Base-by-base conservation (phyloP, 2,113 vertebrate species). In the Rhizomys pruinosus region DNA sequence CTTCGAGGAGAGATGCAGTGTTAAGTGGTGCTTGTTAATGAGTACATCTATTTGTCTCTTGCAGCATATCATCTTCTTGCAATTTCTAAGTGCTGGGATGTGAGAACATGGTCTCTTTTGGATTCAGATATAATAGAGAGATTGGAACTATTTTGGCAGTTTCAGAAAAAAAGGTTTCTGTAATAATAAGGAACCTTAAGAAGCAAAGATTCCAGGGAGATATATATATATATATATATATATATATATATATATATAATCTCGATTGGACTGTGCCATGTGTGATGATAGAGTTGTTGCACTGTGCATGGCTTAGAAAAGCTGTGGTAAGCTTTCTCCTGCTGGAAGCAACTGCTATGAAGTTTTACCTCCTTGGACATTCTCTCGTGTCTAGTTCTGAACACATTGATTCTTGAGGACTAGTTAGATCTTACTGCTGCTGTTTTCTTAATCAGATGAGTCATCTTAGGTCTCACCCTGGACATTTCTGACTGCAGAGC, bases 151-250 rank as follows among this genome's bases (percentile, higher is more conserved):
- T 87, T 93, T 90, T 84, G 64, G 55, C 25, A 87, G 20, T 81
- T 93, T 89, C 84, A 64, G 59, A 12, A 78, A 89, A 79, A 86
- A 84, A 85, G 19, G 5, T 81, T 82, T 90, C 52, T 91, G 66
- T 80, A 68, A 64, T 74, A 55, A 39, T 72, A 79, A 80, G 79
- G 57, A 93, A 63, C 87, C 47, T 93, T 87, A 81, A 81, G 44
- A 72, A 55, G 42, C 64, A 93, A 11, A 85, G 77, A 80, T 57
- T 42, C 68, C 63, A 32, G 66, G 71, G 76, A n/a, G 80, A 52
- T 68, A 34, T 87, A n/a, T n/a, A n/a, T n/a, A n/a, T n/a, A n/a
- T n/a, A n/a, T n/a, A n/a, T n/a, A n/a, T n/a, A n/a, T n/a, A n/a
- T n/a, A n/a, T n/a, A n/a, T n/a, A n/a, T n/a, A n/a, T n/a, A n/a